Evolutionary conservation across 2,888 invertebrate genomes (phyloP), one percentile per base, ranked within the genome.

Genomic region (Ectemnius lituratus): DNA sequence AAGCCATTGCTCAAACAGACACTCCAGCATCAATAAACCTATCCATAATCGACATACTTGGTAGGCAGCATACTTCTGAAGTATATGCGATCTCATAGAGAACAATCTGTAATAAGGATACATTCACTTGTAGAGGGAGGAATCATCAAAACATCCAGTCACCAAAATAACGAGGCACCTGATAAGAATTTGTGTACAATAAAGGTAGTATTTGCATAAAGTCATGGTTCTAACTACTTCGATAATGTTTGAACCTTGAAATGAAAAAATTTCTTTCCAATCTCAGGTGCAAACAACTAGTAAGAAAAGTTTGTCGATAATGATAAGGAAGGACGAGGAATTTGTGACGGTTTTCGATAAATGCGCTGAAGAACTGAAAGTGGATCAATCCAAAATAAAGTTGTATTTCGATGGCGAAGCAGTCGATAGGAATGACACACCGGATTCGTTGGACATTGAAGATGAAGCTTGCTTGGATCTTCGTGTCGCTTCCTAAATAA

Each of bases 381-480:
- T 88, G n/a, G 74, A 83, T 0, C 71, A 84, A 49, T 73, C 80
- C 3, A 86, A 76, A 56, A 81, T 89, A 1, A 89, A 87, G 73
- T 72, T 88, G n/a, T 87, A 81, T 45, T 89, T 89, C 57, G 90
- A 90, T 70, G 90, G 90, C 4, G 90, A 90, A 58, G 59, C 80
- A 18, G 80, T 90, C 4, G 56, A 75, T 14, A 14, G 62, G 1
- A 75, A 67, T 11, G 89, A 89, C 47, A 89, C 90, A 23, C 89
- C 90, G 2, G 85, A 87, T 47, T 81, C 83, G 2, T 78, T 89
- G 49, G 90, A 90, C 67, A 60, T 90, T 13, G 90, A 90, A 37
- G 81, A 86, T 56, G 88, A 88, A 80, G 89, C 88, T 0, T 90
- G 90, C 59, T 66, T 90, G 4, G 90, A 90, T 83, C 78, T 89